These are phyloP conservation scores for Campoletis sonorensis DNA, from an alignment of 1,140 invertebrate genomes.

Conservation along the genomic window DNA sequence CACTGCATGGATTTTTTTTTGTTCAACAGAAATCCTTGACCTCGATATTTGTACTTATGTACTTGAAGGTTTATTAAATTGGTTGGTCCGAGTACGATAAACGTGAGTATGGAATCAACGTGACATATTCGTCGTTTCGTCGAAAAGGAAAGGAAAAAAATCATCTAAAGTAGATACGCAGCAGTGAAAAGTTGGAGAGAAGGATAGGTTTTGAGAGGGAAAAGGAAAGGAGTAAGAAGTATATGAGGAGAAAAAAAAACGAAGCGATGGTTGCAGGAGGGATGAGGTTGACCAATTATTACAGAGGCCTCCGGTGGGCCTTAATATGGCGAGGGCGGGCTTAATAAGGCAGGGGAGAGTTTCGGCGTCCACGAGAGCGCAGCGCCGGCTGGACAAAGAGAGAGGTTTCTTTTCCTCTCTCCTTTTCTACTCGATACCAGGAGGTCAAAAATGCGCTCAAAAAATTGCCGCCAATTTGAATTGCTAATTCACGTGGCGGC, in stretches of 20 bases:
- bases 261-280: constrained; percentile 14
- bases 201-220: background rate
- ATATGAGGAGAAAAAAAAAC: constrained; percentile 1
- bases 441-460: constrained; percentile 78
- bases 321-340: constrained; percentile 76
- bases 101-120: background rate
- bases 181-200: background rate
- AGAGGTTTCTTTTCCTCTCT: background rate
- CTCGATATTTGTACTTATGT: no score
- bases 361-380: constrained; percentile 68
- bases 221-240: background rate
- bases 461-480: constrained; percentile 78
- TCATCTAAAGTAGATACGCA: background rate
- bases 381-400: constrained; percentile 61
- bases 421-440: constrained; percentile 68
- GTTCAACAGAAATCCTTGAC: no score
- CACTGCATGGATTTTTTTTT: no score
- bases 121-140: background rate
- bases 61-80: background rate
- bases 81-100: background rate
- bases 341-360: constrained; percentile 75
- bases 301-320: constrained; percentile 60
- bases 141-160: background rate
- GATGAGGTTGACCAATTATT: constrained; percentile 62
- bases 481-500: constrained; percentile 72